Evolutionary conservation across 2,888 invertebrate species (phyloP).

Genomic region (Gryllus longicercus): DNA sequence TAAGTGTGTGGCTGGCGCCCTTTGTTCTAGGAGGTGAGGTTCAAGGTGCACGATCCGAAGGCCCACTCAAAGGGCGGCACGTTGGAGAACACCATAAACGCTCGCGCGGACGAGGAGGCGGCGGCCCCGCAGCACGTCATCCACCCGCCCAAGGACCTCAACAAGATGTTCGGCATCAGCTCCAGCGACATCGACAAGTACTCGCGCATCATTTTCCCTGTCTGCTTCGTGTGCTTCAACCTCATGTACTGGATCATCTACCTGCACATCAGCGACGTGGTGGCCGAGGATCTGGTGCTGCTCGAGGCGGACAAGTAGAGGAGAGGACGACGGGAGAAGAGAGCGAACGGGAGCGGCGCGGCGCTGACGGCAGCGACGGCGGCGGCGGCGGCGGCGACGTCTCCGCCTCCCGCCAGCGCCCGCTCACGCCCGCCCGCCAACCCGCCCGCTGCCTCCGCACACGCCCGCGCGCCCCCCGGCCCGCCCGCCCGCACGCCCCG

Average conservation of each 20-base stretch:
- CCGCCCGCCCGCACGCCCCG: too few species aligned
- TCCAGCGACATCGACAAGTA: conserved; percentile 99
- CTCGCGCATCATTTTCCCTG: conserved; percentile 95
- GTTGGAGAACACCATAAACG: conserved; percentile 86
- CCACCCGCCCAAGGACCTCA: conserved; percentile 83
- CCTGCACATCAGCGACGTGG: conserved; percentile 92
- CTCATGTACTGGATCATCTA: conserved; percentile 98
- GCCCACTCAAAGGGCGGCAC: conserved; percentile 90
- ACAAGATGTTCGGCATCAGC: conserved; percentile 84
- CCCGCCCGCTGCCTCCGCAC: too few species aligned
- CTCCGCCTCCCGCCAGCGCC: not conserved
- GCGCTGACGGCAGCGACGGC: not conserved
- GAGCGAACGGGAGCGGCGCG: not conserved
- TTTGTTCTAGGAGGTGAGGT: conserved; percentile 85
- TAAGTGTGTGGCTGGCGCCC: conserved; percentile 48
- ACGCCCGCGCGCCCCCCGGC: too few species aligned
- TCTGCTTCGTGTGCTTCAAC: conserved; percentile 98
- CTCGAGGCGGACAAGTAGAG: conserved; percentile 57
- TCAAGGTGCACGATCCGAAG: conserved; percentile 92
- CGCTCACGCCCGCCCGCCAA: too few species aligned
- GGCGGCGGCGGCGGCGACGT: not conserved
- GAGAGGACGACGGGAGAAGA: not conserved
- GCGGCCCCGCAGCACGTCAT: conserved; percentile 67
- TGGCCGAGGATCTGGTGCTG: conserved; percentile 87
- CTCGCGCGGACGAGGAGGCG: conserved; percentile 63